phyloP scores from a whole-genome alignment of 2,797 vertebrate species.

The Syngnathus rostellatus region DNA sequence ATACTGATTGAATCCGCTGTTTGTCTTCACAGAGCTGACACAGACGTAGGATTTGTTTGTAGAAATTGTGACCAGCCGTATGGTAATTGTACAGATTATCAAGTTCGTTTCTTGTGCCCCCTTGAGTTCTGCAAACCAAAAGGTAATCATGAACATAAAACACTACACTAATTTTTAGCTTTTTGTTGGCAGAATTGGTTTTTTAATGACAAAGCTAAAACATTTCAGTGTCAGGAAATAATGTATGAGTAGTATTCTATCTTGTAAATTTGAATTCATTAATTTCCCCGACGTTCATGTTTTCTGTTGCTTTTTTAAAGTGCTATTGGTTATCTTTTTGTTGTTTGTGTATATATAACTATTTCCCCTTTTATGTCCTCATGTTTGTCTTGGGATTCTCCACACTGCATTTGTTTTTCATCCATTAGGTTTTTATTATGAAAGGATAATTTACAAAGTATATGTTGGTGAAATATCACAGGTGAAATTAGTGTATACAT shows the following conservation, averaged over 20 bases:
- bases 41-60: not conserved
- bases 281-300: not conserved
- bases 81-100: not conserved
- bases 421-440: not conserved
- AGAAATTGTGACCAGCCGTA: not conserved
- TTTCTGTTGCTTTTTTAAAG: not conserved
- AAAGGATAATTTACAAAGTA: not conserved
- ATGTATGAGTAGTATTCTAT: not conserved
- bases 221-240: not conserved
- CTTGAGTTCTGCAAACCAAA: not conserved
- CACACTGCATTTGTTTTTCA: not conserved
- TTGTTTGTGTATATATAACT: not conserved
- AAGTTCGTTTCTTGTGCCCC: slow-evolving; percentile 4
- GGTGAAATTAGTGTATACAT: not conserved
- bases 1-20: too few species aligned
- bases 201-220: not conserved
- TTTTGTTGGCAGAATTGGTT: not conserved
- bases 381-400: not conserved
- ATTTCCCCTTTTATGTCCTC: not conserved
- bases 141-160: not conserved
- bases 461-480: not conserved
- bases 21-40: slow-evolving; percentile 1
- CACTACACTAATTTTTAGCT: not conserved
- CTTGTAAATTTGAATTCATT: not conserved
- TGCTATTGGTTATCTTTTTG: not conserved